Percentiles rank a stretch among this genome's conserved stretches.
These are phyloP conservation scores for Aradophagus sp. DNA, from an alignment of 1,140 invertebrate genomes.

Conservation along the genomic window DNA sequence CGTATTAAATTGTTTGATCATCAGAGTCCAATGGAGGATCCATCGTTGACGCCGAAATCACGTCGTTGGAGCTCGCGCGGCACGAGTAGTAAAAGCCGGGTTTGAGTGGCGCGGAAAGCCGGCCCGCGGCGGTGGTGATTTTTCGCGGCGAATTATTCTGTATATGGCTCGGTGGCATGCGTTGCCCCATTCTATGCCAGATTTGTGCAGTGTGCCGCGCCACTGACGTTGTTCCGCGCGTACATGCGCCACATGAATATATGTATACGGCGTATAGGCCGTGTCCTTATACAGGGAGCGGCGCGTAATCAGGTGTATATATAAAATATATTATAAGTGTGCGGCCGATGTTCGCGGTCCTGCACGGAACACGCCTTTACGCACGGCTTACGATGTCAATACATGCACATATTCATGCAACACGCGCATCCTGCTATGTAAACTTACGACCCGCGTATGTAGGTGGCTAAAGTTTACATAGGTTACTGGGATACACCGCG, in stretches of 20 bases:
- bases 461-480: conserved; percentile 57
- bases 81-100: too few relatives aligned
- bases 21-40: too few relatives aligned
- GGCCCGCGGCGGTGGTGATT: conserved; percentile 30
- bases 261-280: conserved; percentile 54
- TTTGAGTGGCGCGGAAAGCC: too few relatives aligned
- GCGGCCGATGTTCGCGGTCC: conserved; percentile 45
- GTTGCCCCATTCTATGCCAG: conserved; percentile 48
- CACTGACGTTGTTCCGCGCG: conserved; percentile 49
- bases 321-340: conserved; percentile 57
- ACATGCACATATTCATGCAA: conserved; percentile 57
- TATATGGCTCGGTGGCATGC: conserved; percentile 47
- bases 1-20: too few relatives aligned
- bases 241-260: conserved; percentile 52
- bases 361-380: conserved; percentile 56
- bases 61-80: too few relatives aligned
- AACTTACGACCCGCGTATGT: conserved; percentile 56
- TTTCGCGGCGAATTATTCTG: conserved; percentile 30
- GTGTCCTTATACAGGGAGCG: conserved; percentile 52
- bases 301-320: conserved; percentile 59
- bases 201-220: conserved; percentile 32
- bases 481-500: conserved; percentile 58
- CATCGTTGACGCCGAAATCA: too few relatives aligned
- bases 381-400: conserved; percentile 60
- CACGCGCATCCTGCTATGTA: conserved; percentile 58